Base-by-base conservation (phyloP, 2,113 vertebrate species). In the Sisor rabdophorus region DNA sequence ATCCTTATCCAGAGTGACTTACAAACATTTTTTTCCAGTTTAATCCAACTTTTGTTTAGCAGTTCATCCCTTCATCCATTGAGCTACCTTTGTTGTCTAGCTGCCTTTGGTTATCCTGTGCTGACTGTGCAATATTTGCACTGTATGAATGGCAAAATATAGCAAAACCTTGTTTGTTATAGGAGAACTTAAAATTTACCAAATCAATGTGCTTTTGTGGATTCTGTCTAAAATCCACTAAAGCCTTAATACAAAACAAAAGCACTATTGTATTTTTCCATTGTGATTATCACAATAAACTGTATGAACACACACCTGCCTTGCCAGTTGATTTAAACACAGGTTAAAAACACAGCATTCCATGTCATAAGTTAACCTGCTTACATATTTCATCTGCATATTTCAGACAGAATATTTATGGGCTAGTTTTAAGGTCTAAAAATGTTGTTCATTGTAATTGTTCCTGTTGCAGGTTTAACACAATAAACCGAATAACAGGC, bases 381-480 rank as follows among this genome's bases (percentile, higher is more conserved):
- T 50, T 30, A 20, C 32, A 53, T 36, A n/a, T 36, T 63, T 63
- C 47, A 53, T 6, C 71, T 47, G 13, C n/a, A 30, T 11, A 12
- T 52, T 69, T 50, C 7, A 19, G 47, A 20, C 24, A 52, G 22
- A 50, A 54, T 36, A 40, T 76, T 28, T 32, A 48, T 55, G 53
- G 60, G 4, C n/a, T 26, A 11, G 73, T 1, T 54, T 22, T n/a
- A 20, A 8, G 8, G 7, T 54, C 11, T 72, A 4, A 7, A 36
- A 36, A 36, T 24, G 52, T 4, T 30, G 54, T 20, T 59, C 20
- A 63, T 73, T 47, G 17, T 52, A 69, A 52, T 69, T 69, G 24
- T 78, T 71, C 75, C 78, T 83, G 63, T 78, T 9, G 1, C 78
- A 98, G 96, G 82, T 98, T 96, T 80, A 98, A 98, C 83, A 94